Conservation (phyloP, 2,113 vertebrate genomes). For the Otis tarda region DNA sequence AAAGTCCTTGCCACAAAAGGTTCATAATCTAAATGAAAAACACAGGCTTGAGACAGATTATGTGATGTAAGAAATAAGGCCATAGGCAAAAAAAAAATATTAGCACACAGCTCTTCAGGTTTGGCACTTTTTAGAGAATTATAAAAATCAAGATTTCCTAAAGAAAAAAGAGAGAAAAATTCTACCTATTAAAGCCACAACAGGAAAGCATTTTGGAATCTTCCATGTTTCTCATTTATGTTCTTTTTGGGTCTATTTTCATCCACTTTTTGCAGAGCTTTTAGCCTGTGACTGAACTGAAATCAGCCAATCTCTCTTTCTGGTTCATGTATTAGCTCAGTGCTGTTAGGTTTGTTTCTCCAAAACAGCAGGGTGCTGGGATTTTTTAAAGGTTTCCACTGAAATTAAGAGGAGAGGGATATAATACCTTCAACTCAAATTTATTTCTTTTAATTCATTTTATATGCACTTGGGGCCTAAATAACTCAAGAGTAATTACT, state of each 20-base stretch:
- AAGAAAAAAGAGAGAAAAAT: background rate
- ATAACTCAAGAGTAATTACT: conserved; percentile 63
- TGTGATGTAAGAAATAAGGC: background rate
- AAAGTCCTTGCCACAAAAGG: background rate
- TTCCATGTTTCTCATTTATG: background rate
- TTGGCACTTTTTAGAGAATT: background rate
- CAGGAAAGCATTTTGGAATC: background rate
- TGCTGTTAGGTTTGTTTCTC: conserved; percentile 51
- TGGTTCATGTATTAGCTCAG: conserved; percentile 51
- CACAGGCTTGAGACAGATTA: background rate
- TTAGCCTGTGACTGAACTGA: conserved; percentile 7
- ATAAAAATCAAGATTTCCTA: background rate
- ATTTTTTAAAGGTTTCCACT: conserved; percentile 59
- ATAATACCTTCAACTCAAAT: conserved; percentile 65
- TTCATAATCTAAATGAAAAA: background rate
- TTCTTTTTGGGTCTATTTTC: conserved; percentile 26
- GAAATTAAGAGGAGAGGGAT: conserved; percentile 53
- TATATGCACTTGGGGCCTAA: conserved; percentile 60
- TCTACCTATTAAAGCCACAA: background rate
- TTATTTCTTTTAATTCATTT: conserved; percentile 71
- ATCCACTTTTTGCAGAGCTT: background rate
- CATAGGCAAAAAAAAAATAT: background rate
- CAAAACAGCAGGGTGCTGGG: conserved; percentile 49
- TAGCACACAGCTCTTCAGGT: background rate
- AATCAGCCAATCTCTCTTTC: conserved; percentile 34